Evolutionary conservation across 2,113 vertebrate species (phyloP), one percentile per base, ranked within the genome.

Genomic region (Xiphophorus couchianus): DNA sequence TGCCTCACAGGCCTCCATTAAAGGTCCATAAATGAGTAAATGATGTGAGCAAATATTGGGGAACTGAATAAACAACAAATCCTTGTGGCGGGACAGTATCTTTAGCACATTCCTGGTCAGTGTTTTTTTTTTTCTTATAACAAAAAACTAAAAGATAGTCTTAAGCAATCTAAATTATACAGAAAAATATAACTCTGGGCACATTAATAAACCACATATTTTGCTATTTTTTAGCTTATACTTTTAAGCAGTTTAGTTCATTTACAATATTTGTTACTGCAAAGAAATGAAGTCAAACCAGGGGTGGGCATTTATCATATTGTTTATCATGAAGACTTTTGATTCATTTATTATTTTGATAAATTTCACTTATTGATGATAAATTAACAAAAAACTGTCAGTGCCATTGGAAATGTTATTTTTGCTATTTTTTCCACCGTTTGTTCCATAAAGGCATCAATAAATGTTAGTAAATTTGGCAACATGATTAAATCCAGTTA

Each of bases 1-100:
- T 62, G 70, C 42, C 78, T 71, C 37, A 72, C 17, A 39, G 30
- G 62, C 35, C 19, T 54, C 22, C n/a, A 72, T 48, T 15, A 25
- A 54, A 51, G 44, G 10, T 12, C 37, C 54, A 37, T 4, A 27
- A 33, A 31, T 37, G 37, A 37, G 27, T 64, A 37, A 68, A 73
- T 65, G 22, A 48, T 14, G 10, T 35, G 10, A 22, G 31, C 54
- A 78, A 74, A 73, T 58, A 62, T 2, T 28, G 8, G 33, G 7
- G 37, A 71, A 33, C 3, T 39, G 25, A 61, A 39, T 5, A 60
- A 37, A 35, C 22, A 37, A 39, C 8, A 33, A 14, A 27, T 1
- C 19, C 13, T 12, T 69, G 9, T 60, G 30, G 58, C n/a, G n/a
- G 33, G 10, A 66, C 29, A 37, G 25, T 63, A 35, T 71, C 33